Conservation (phyloP, 2,888 invertebrate species). For the Chelonus formosanus region DNA sequence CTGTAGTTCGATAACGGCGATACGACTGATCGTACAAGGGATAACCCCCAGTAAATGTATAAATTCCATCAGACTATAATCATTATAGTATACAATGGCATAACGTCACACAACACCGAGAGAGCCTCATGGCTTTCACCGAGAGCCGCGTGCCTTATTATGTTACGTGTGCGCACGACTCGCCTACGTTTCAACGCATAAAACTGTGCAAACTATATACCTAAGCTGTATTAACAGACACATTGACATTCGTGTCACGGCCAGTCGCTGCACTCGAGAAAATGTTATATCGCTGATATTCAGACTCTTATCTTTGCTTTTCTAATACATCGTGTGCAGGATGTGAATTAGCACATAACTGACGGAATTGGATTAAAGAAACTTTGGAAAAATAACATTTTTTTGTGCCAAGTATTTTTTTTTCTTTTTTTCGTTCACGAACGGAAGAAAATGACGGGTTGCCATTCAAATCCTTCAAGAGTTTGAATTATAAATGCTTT, state of each 20-base stretch:
- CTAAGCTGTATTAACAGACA: conserved; percentile 36
- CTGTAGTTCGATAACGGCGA: conserved; percentile 26
- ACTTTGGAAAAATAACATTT: too few species aligned
- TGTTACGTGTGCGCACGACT: conserved; percentile 34
- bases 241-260: conserved; percentile 60
- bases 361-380: not conserved
- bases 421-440: not conserved
- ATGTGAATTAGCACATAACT: conserved; percentile 10
- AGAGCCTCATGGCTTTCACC: conserved; percentile 36
- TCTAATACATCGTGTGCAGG: conserved; percentile 13
- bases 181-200: conserved; percentile 52
- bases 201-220: conserved; percentile 27
- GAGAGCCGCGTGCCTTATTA: conserved; percentile 35
- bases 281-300: conserved; percentile 37
- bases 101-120: conserved; percentile 40
- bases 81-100: conserved; percentile 50
- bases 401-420: conserved; percentile 7
- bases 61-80: conserved; percentile 46
- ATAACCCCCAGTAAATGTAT: conserved; percentile 26
- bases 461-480: too few species aligned
- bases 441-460: too few species aligned
- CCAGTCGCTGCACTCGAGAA: conserved; percentile 55
- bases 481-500: too few species aligned
- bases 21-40: conserved; percentile 17
- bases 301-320: conserved; percentile 21